Base-by-base conservation (phyloP, 2,797 vertebrate species). In the Ispidina lecontei region DNA sequence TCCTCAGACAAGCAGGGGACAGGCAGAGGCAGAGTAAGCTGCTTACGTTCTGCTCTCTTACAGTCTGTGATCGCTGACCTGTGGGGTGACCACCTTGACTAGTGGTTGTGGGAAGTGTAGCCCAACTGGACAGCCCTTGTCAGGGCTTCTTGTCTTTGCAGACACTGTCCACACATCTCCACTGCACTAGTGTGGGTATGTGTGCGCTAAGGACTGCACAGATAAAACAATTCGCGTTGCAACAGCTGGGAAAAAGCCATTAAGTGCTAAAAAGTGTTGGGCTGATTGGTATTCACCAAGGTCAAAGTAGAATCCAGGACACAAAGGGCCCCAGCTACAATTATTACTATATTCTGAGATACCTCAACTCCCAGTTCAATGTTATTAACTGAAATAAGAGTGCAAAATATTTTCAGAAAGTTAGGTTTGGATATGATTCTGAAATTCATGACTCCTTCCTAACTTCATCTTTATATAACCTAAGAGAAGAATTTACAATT, bases 381-480 rank as follows among this genome's bases (percentile, higher is more conserved):
- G 21, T 41, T 28, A 59, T 13, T 41, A 85, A 35, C 25, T 54
- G 68, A 92, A 88, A 74, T 26, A 35, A 18, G 44, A 82, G 68
- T 33, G 29, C 54, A 63, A 85, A 82, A 31, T 23, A 58, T 79
- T 46, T 35, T n/a, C 65, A 62, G 41, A 84, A 11, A 14, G 11
- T 44, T 64, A 12, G 2, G 7, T 55, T 41, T 71, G 68, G n/a
- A 25, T 78, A 58, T 63, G 17, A 58, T 47, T 82, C 67, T 84
- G 68, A 59, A 87, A 89, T 68, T 64, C 22, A 12, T 33, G 1
- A n/a, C 28, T 72, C 49, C 3, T 0, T 39, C 29, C 23, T 44
- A 67, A 74, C 35, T 77, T 72, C 49, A 46, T 54, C 73, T 88
- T 75, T 78, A 65, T 89, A 56, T 56, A 75, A 82, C 25, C 46